Conservation (phyloP, 2,113 vertebrate species). For the Mirounga angustirostris region DNA sequence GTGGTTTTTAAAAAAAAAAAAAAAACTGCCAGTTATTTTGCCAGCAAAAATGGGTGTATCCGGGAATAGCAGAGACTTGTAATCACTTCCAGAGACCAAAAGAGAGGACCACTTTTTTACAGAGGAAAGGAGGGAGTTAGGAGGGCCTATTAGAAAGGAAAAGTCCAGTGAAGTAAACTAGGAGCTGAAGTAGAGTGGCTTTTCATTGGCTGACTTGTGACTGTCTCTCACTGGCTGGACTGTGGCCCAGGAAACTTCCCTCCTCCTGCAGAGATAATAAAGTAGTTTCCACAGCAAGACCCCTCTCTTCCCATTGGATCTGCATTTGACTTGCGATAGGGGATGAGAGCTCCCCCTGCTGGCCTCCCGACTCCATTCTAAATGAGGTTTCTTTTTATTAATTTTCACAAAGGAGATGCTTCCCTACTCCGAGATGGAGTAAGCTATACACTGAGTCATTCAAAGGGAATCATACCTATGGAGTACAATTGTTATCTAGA, state of each 20-base stretch:
- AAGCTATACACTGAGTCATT: neutral
- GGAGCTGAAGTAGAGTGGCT: neutral
- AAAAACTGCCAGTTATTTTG: neutral
- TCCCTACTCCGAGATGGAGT: neutral
- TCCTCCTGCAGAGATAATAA: neutral
- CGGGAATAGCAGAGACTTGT: neutral
- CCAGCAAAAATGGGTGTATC: neutral
- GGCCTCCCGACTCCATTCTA: neutral
- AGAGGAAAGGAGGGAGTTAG: neutral
- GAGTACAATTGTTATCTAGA: neutral
- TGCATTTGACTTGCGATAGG: neutral
- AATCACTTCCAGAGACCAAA: neutral
- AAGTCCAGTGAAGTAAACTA: neutral
- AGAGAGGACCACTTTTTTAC: neutral
- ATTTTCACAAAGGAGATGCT: neutral
- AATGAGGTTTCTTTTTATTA: neutral
- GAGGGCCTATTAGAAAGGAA: neutral
- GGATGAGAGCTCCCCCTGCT: neutral
- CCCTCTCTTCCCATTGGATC: neutral
- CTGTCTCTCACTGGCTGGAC: neutral
- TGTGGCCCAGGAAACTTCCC: neutral
- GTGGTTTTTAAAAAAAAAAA: neutral
- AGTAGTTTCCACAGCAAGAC: neutral
- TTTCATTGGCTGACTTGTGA: neutral
- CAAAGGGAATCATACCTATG: neutral